These are phyloP conservation scores for cattle (Bos taurus) DNA, from an alignment of 2,113 vertebrate species.

Conservation along the genomic window DNA sequence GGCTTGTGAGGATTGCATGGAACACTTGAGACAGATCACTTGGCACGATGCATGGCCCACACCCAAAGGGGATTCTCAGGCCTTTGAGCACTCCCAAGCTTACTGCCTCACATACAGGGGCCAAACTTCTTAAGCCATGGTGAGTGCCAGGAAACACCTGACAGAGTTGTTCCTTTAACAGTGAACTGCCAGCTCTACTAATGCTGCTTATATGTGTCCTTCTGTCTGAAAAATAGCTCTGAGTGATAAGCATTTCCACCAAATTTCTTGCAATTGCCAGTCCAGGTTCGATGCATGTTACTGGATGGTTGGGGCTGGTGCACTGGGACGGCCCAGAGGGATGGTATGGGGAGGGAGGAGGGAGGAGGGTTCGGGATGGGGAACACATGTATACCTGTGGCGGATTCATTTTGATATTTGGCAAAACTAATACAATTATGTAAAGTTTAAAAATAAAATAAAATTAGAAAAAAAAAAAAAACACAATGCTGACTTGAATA, in stretches of 20 bases:
- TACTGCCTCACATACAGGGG: neutral
- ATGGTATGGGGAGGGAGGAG: too few relatives aligned
- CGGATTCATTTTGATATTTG: too few relatives aligned
- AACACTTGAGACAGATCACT: neutral
- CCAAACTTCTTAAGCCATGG: neutral
- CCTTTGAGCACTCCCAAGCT: neutral
- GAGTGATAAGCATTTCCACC: neutral
- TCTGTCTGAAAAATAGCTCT: slow-evolving; percentile 2
- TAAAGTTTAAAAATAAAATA: too few relatives aligned
- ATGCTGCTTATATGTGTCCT: neutral
- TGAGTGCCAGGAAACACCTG: neutral
- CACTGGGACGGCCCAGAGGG: too few relatives aligned
- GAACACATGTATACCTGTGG: too few relatives aligned
- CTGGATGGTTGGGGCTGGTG: too few relatives aligned
- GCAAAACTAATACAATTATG: too few relatives aligned
- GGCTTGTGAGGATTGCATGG: neutral
- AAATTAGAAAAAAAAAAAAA: too few relatives aligned
- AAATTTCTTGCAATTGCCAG: neutral
- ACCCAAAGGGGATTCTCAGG: neutral
- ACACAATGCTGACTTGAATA: slow-evolving; percentile 28
- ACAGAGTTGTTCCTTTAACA: neutral
- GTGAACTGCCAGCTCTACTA: neutral
- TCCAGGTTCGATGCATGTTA: too few relatives aligned
- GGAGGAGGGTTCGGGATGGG: too few relatives aligned
- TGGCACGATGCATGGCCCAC: neutral